Base-by-base conservation (phyloP, 2,797 vertebrate species). In the Carapus acus region DNA sequence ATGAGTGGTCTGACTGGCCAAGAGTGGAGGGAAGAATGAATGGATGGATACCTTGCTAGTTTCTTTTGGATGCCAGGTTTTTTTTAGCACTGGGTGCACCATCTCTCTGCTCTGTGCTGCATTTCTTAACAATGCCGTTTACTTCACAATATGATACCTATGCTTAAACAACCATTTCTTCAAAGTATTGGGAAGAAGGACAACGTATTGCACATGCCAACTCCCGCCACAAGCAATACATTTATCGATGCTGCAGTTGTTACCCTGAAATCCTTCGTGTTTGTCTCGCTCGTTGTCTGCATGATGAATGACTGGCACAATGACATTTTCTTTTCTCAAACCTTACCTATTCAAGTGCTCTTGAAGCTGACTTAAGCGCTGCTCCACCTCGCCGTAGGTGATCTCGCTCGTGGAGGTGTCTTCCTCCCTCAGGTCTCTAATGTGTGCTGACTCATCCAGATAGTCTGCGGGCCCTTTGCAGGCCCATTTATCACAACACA, bases 271-370 rank as follows among this genome's bases (percentile, higher is more conserved):
- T n/a, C n/a, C n/a, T n/a, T n/a, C n/a, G n/a, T n/a, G n/a, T n/a
- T n/a, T n/a, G n/a, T n/a, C n/a, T n/a, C n/a, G n/a, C n/a, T n/a
- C n/a, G n/a, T n/a, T n/a, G n/a, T 54, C 51, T 21, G 29, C 50
- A n/a, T 8, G 14, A 50, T 22, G 19, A 36, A 40, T 27, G 22
- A 8, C 44, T 16, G 23, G 17, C 7, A 22, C 51, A 37, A 37
- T n/a, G 45, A 62, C 57, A 27, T 27, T 33, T 29, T 29, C 27
- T 29, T 23, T 6, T 15, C 7, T 19, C 31, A 31, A 34, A 52
- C 15, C 20, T 7, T 88, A 99, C 96, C 96, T 97, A 92, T 93
- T 98, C 62, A 99, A 89, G 60, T 99, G 96, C 41, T 96, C 91
- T 68, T 98, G 96, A 60, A 99, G 93, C 71, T 94, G 86, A 88